These are phyloP conservation scores for Cecidostiba fungosa DNA, from an alignment of 2,888 invertebrate genomes.

Conservation along the genomic window DNA sequence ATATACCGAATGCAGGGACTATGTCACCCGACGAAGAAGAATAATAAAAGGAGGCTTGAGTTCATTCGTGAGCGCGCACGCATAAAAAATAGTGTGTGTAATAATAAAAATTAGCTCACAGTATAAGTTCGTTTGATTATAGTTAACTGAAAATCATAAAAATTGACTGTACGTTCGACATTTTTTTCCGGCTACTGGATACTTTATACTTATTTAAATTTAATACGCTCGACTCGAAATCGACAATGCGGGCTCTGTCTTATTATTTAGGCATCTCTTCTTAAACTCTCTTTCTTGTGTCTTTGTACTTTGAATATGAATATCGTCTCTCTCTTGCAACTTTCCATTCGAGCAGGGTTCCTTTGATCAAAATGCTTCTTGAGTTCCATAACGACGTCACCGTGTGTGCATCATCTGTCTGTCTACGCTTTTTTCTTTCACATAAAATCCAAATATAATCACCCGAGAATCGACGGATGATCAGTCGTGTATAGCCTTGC, in stretches of 20 bases:
- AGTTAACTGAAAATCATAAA: too few relatives aligned
- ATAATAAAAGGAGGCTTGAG: neutral
- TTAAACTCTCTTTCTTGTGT: neutral
- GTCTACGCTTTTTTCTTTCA: too few relatives aligned
- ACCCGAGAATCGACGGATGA: neutral
- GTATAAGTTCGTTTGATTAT: too few relatives aligned
- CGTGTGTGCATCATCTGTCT: too few relatives aligned
- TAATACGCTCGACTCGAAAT: conserved; percentile 59
- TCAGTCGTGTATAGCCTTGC: neutral
- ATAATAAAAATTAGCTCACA: too few relatives aligned
- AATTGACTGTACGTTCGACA: too few relatives aligned
- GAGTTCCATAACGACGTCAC: neutral
- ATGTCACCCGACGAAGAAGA: neutral
- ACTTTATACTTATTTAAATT: too few relatives aligned
- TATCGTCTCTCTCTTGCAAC: conserved; percentile 1
- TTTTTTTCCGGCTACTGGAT: too few relatives aligned
- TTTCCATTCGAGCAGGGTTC: conserved; percentile 27
- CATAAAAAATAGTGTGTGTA: too few relatives aligned
- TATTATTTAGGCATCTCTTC: conserved; percentile 27
- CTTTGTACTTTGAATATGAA: neutral
- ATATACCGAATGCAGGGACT: conserved; percentile 22
- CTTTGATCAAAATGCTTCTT: neutral
- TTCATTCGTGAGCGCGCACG: conserved; percentile 29
- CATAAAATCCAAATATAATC: neutral
- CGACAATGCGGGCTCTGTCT: conserved; percentile 53